Conservation (phyloP, 2,888 invertebrate genomes). For the Bombylius discolor region DNA sequence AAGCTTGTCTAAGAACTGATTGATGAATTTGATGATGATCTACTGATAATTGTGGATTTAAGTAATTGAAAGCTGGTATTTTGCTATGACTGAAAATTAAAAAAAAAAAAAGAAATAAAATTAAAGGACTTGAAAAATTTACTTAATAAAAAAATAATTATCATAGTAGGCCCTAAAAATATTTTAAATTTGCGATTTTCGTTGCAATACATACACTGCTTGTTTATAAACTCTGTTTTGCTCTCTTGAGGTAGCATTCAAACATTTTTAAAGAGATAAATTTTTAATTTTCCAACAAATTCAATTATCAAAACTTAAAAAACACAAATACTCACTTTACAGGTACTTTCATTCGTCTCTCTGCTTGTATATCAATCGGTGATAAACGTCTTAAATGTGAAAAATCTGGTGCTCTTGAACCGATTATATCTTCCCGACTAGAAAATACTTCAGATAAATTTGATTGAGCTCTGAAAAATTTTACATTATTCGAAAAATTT, state of each 20-base stretch:
- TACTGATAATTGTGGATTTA: conserved; percentile 8
- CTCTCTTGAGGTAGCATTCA: neutral
- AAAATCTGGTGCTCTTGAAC: conserved; percentile 4
- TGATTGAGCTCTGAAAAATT: conserved; percentile 5
- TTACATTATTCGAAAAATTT: neutral
- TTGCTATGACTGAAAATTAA: conserved; percentile 8
- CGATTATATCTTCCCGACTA: conserved; percentile 11
- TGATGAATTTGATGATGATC: neutral
- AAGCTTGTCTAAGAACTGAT: conserved; percentile 7
- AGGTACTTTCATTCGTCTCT: neutral
- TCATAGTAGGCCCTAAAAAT: too few species aligned
- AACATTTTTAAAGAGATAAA: neutral
- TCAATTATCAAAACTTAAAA: neutral
- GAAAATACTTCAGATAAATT: conserved; percentile 4
- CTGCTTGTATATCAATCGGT: neutral
- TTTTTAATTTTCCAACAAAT: too few species aligned
- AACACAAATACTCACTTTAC: neutral
- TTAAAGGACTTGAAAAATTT: too few species aligned
- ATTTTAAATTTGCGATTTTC: too few species aligned
- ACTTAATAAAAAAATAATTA: too few species aligned
- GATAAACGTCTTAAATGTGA: conserved; percentile 4
- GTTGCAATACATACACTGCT: neutral
- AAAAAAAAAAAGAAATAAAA: too few species aligned
- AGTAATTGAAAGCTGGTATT: conserved; percentile 15
- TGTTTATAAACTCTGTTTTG: neutral